A percentile compares a stretch with the other conserved stretches of the same genome.
These are phyloP conservation scores for Heterohyrax brucei DNA, from an alignment of 2,797 vertebrate genomes.

Conservation along the genomic window DNA sequence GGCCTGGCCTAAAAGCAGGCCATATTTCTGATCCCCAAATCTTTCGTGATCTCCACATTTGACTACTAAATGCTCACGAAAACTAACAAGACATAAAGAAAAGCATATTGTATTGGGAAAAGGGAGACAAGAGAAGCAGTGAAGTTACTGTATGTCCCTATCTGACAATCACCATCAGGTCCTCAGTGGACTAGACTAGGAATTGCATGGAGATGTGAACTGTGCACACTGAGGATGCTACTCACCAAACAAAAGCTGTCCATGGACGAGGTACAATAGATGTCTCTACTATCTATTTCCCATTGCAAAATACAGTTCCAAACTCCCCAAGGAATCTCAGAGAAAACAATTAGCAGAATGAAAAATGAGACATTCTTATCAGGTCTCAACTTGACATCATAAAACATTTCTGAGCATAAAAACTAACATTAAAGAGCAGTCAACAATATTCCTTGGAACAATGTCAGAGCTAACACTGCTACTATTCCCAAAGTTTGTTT, in stretches of 20 bases:
- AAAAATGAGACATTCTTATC: constrained; percentile 74
- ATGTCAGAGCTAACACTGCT: constrained; percentile 47
- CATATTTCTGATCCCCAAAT: constrained; percentile 61
- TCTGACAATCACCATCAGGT: constrained; percentile 6
- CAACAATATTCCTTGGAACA: constrained; percentile 67
- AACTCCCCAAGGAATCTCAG: constrained; percentile 66
- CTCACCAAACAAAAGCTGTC: constrained; percentile 74
- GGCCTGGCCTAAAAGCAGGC: constrained; percentile 49
- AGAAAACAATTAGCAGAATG: constrained; percentile 69
- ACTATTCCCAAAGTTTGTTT: constrained; percentile 56
- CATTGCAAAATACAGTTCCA: background rate
- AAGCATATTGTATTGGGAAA: background rate
- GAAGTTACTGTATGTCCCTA: background rate
- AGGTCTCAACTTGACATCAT: constrained; percentile 57
- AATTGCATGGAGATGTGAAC: constrained; percentile 45
- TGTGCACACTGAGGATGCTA: background rate
- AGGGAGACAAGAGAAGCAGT: background rate
- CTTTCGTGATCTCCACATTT: constrained; percentile 60
- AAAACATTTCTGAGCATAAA: constrained; percentile 74
- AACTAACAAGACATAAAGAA: constrained; percentile 68
- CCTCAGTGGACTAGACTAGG: constrained; percentile 57
- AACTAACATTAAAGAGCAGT: constrained; percentile 66
- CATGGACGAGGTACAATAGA: constrained; percentile 79
- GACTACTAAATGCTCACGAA: constrained; percentile 26
- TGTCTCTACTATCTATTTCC: constrained; percentile 60